Conservation (phyloP, 2,113 vertebrate species). For the Polyodon spathula region DNA sequence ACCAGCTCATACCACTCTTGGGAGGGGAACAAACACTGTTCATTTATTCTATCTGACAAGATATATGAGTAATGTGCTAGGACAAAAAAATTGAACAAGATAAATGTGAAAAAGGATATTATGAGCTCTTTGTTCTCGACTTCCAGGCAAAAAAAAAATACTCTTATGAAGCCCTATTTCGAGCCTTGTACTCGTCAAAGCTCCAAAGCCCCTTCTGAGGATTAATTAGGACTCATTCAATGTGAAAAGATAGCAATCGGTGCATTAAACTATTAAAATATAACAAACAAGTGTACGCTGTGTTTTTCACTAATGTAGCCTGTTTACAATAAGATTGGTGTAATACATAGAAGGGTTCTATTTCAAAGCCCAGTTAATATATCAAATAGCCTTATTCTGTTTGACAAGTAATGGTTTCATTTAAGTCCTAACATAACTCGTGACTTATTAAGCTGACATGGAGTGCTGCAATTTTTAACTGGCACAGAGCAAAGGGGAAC, state of each 20-base stretch:
- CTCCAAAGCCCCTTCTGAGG: not conserved
- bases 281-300: too few relatives aligned
- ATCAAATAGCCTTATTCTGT: too few relatives aligned
- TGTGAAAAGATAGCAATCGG: not conserved
- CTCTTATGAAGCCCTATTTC: not conserved
- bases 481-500: too few relatives aligned
- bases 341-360: too few relatives aligned
- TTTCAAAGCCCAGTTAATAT: too few relatives aligned
- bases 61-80: not conserved
- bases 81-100: slow-evolving; percentile 5
- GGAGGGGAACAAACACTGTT: not conserved
- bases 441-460: too few relatives aligned
- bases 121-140: not conserved
- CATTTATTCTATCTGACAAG: slow-evolving; percentile 5
- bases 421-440: too few relatives aligned
- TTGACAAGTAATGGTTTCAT: too few relatives aligned
- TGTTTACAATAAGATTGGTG: too few relatives aligned
- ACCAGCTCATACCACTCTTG: slow-evolving; percentile 3
- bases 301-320: too few relatives aligned
- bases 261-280: not conserved
- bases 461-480: too few relatives aligned
- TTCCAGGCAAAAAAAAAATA: not conserved
- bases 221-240: not conserved
- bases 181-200: not conserved
- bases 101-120: not conserved